Evolutionary conservation across 2,113 vertebrate species (phyloP), one percentile per base, ranked within the genome.

Genomic region (Carlito syrichta): DNA sequence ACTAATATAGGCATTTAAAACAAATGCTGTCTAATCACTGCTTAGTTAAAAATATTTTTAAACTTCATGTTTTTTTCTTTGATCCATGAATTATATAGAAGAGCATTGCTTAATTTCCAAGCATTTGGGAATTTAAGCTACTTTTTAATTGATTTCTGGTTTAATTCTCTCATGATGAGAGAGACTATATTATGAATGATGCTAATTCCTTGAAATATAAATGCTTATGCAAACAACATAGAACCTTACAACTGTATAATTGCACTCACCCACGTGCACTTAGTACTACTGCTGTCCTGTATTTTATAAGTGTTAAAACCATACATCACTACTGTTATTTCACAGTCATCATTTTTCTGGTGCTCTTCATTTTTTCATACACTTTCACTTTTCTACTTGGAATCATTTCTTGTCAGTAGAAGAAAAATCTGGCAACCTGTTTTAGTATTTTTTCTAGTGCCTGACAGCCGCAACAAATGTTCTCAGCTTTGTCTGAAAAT

Each of bases 301-400:
- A 17, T 14, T 19, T 16, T 35, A 0, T 3, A 0, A 6, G 16
- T 35, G 63, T 66, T 3, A 8, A 35, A 2, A 8, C 30, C 32
- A 66, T 19, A 22, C 8, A 9, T n/a, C 68, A 40, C 32, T 1
- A 60, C 68, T 69, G n/a, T 40, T 23, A 8, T n/a, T 38, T 19
- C 66, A 22, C 9, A 69, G 4, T 69, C n/a, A 9, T 40, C n/a
- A 22, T 69, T 32, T 19, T 66, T 66, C 68, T 69, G 68, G 68
- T 40, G 68, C 68, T 20, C n/a, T 23, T 38, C 68, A 69, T 69
- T 69, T 69, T 69, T 38, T 19, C 19, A 22, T 5, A 35, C 68
- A 69, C 68, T 69, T 38, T 19, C 0, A 19, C 16, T 8, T 69
- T 69, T 69, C 68, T 69, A 38, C 22, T n/a, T 69, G 68, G 68